Base-by-base conservation (phyloP, 2,113 vertebrate species). In the Micronycteris hirsuta region DNA sequence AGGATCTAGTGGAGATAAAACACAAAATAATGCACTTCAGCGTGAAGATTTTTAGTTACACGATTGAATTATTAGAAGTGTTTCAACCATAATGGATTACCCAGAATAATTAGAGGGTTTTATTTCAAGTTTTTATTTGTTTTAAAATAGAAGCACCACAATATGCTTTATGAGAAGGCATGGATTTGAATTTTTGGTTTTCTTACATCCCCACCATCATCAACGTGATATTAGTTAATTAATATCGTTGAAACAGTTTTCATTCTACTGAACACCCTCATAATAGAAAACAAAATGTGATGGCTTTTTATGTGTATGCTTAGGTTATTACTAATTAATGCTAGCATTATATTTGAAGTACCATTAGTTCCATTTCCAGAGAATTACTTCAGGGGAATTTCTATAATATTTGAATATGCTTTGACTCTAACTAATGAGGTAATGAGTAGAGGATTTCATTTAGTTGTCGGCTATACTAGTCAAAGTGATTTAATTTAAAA, bases 361-460 rank as follows among this genome's bases (percentile, higher is more conserved):
- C 14, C 58, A 6, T 88, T 94, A 70, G 41, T 93, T 88, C 70
- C 85, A 1, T 94, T 95, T 87, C 80, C 11, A 93, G 77, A 87
- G 28, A 96, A 74, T 91, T 82, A 71, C 54, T 58, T 91, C 65
- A 71, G 12, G 82, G n/a, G 19, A 89, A 89, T 97, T 91, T 93
- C 5, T 93, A 10, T 73, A 91, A 78, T 85, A 7, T 96, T 95
- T 87, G 11, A 91, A 73, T 83, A 76, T 52, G 12, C 26, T 56
- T 83, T 84, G 20, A 90, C n/a, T 83, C 28, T 74, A 61, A 58
- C 33, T 31, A 90, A 1, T 93, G 15, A 78, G 4, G 7, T 92
- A 70, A 41, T 80, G 52, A 80, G 17, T 89, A 58, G 5, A 10
- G 41, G 89, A 73, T 94, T 93, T 96, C 88, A 20, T 87, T 94